phyloP scores from a whole-genome alignment of 2,113 vertebrate species.

The Gobio gobio region DNA sequence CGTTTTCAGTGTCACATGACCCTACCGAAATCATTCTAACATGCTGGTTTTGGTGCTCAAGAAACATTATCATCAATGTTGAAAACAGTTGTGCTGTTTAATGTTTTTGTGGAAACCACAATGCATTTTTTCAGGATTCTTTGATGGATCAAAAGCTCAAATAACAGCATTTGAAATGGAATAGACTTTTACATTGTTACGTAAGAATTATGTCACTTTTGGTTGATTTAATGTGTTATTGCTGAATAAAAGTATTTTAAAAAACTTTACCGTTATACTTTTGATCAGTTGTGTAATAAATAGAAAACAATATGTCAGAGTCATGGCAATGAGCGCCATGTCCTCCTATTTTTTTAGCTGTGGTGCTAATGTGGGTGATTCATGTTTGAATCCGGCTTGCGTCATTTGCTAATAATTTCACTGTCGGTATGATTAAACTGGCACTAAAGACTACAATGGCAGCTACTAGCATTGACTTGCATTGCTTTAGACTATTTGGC shows the following conservation, averaged over 20 bases:
- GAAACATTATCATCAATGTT: not conserved
- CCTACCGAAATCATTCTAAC: not conserved
- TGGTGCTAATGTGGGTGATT: not conserved
- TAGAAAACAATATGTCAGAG: not conserved
- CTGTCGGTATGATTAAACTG: not conserved
- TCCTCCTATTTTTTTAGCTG: not conserved
- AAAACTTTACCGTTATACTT: not conserved
- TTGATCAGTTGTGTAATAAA: not conserved
- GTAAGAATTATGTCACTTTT: not conserved
- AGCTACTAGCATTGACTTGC: not conserved
- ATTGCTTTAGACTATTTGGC: slow-evolving; percentile 4
- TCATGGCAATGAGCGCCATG: not conserved
- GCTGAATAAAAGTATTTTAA: not conserved
- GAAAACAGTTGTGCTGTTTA: not conserved
- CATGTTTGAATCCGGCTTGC: too few relatives aligned
- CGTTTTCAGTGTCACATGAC: not conserved
- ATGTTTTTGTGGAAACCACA: not conserved
- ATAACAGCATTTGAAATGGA: not conserved
- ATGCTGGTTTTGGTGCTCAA: not conserved
- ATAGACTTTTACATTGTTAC: too few relatives aligned
- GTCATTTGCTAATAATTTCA: not conserved
- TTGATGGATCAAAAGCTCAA: not conserved
- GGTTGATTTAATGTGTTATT: not conserved
- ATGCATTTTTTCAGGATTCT: not conserved
- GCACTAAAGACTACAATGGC: not conserved